These are phyloP conservation scores for Falco biarmicus DNA, from an alignment of 2,797 vertebrate genomes.

Conservation along the genomic window DNA sequence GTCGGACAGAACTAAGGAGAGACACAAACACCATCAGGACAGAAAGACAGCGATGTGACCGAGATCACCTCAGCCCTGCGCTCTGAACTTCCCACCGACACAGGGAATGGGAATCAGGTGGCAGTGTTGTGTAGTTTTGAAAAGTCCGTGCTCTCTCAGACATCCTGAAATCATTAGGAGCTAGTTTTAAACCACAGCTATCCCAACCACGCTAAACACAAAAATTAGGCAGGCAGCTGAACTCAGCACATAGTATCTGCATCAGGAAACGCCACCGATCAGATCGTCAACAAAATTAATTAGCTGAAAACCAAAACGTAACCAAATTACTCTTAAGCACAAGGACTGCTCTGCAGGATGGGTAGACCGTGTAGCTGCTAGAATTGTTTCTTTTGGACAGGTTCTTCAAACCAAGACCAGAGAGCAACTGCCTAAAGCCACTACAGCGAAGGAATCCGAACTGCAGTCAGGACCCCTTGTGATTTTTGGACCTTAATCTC, in stretches of 20 bases:
- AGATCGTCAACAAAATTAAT: conserved; percentile 21
- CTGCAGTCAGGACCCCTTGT: neutral
- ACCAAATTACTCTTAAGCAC: neutral
- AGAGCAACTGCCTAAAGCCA: neutral
- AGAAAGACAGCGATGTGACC: neutral
- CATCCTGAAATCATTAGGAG: conserved; percentile 67
- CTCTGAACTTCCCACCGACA: neutral
- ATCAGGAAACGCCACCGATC: neutral
- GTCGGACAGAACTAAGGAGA: conserved; percentile 91
- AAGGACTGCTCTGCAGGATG: neutral
- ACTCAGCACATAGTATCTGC: conserved; percentile 42
- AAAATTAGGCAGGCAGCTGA: conserved; percentile 15
- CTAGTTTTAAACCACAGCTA: neutral
- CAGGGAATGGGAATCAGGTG: neutral
- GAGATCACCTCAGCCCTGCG: neutral
- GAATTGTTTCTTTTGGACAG: neutral
- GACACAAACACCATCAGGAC: neutral
- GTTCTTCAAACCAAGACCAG: neutral
- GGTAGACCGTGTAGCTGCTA: neutral
- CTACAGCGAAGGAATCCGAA: neutral
- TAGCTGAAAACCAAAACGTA: conserved; percentile 27
- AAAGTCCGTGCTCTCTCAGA: neutral
- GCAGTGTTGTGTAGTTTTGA: neutral
- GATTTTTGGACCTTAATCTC: neutral
- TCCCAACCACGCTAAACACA: conserved; percentile 10